phyloP scores from a whole-genome alignment of 2,113 vertebrate genomes.

The Ctenomys sociabilis region DNA sequence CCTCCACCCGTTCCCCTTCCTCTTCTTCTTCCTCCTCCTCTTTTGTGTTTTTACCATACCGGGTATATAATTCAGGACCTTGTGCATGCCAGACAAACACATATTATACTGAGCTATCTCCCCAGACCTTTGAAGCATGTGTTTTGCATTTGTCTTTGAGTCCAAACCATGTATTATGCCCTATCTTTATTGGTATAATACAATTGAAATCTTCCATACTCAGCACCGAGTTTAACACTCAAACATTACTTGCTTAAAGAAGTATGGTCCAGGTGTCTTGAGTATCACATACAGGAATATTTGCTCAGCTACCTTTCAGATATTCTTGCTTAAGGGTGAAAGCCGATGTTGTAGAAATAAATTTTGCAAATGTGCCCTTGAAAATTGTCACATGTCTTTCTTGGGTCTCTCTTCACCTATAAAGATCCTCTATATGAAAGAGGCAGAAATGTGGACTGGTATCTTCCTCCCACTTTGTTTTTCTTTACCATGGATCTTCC shows the following conservation, averaged over 20 bases:
- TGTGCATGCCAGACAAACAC: no score
- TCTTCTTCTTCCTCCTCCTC: no score
- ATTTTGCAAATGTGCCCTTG: background rate
- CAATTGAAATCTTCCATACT: background rate
- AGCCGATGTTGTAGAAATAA: background rate
- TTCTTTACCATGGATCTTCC: background rate
- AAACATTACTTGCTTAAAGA: background rate
- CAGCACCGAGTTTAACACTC: background rate
- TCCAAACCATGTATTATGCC: background rate
- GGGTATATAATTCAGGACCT: no score
- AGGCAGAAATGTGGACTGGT: background rate
- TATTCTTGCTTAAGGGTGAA: slow-evolving; percentile 21
- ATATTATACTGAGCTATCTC: no score
- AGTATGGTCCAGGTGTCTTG: background rate
- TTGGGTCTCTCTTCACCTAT: background rate
- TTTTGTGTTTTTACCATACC: no score
- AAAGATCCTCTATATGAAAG: background rate
- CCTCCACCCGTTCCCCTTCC: rapidly evolving
- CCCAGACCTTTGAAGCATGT: background rate
- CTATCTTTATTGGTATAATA: background rate
- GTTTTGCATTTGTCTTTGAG: background rate
- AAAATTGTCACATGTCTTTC: background rate
- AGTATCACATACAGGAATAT: background rate
- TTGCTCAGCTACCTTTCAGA: background rate
- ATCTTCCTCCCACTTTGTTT: background rate